phyloP scores from a whole-genome alignment of 2,888 invertebrate species.

The Furcula furcula region DNA sequence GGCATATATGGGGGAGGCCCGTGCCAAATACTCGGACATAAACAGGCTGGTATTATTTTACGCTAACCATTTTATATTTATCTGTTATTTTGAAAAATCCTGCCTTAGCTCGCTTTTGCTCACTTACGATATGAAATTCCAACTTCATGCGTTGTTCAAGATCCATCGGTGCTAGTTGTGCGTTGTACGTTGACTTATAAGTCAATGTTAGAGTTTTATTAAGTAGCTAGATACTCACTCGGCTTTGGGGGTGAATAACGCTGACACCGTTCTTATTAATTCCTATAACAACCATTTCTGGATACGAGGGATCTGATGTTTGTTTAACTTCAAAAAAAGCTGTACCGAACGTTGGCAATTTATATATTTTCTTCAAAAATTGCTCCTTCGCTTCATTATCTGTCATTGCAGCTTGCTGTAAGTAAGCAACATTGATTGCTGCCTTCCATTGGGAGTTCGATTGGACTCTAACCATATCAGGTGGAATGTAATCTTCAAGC shows the following conservation, averaged over 20 bases:
- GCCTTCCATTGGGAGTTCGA: constrained; percentile 92
- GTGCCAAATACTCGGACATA: no score
- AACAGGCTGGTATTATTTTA: no score
- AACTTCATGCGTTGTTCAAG: no score
- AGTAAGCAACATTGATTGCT: constrained; percentile 84
- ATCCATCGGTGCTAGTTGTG: no score
- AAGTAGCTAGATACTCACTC: no score
- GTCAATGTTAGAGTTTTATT: no score
- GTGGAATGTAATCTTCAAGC: constrained; percentile 85
- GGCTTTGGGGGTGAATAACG: constrained; percentile 92
- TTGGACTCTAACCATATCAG: constrained; percentile 87
- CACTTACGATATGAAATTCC: no score
- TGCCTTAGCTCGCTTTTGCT: no score
- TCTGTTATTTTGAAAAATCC: no score
- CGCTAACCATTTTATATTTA: no score
- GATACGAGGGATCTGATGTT: constrained; percentile 92
- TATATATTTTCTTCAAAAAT: constrained; percentile 88
- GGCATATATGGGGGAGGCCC: no score
- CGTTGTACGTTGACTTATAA: no score
- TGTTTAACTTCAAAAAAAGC: constrained; percentile 98
- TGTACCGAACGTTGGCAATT: constrained; percentile 95
- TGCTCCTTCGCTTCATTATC: constrained; percentile 89
- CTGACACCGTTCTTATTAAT: constrained; percentile 96
- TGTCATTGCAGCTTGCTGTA: constrained; percentile 81
- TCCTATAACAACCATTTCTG: constrained; percentile 92